Conservation (phyloP, 2,113 vertebrate species). For the Thryonomys swinderianus region DNA sequence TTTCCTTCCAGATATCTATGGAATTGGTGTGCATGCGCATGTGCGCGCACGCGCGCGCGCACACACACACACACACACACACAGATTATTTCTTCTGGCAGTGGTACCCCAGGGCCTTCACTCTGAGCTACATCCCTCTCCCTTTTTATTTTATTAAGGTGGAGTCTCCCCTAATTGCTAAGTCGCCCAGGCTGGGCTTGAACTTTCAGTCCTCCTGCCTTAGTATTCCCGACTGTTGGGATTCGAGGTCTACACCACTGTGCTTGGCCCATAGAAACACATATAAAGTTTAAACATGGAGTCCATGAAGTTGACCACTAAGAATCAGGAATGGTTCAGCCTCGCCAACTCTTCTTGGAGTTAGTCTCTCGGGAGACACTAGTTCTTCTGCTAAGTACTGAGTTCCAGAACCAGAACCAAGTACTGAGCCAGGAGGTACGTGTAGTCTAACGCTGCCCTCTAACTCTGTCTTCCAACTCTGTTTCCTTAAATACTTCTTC, state of each 20-base stretch:
- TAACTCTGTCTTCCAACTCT: not conserved
- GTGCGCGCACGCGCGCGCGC: not conserved
- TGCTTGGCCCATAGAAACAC: not conserved
- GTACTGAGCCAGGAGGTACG: not conserved
- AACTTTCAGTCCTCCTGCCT: not conserved
- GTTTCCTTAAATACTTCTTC: not conserved
- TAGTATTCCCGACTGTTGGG: not conserved
- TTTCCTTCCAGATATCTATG: not conserved
- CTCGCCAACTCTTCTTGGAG: not conserved
- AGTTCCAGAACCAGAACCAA: not conserved
- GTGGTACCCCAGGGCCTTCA: not conserved
- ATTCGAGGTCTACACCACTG: not conserved
- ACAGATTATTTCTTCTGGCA: not conserved
- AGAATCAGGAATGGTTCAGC: not conserved
- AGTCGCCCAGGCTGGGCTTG: not conserved
- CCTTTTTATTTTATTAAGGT: not conserved
- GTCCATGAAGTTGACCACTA: not conserved
- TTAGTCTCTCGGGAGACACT: too few species aligned
- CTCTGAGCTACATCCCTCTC: not conserved
- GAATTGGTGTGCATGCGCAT: not conserved
- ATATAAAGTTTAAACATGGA: not conserved
- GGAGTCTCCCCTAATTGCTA: not conserved
- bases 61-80: not conserved
- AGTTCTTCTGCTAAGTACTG: not conserved
- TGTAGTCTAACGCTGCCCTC: not conserved